A percentile compares a stretch with the other conserved stretches of the same genome.
phyloP scores from a whole-genome alignment of 2,888 invertebrate genomes.

The Ornithoptera priamus region DNA sequence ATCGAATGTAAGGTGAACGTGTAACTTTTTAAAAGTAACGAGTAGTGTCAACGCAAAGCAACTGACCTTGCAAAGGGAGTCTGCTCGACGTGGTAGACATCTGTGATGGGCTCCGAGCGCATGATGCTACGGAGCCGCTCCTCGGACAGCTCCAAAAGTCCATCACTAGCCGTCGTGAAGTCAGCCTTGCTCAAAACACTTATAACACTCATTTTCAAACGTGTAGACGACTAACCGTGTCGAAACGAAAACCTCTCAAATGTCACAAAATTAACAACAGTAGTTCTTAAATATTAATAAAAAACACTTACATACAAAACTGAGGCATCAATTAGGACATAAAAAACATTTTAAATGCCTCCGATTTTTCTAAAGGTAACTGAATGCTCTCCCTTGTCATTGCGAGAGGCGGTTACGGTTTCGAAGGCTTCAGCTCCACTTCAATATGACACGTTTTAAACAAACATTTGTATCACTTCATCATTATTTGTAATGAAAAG shows the following conservation, averaged over 20 bases:
- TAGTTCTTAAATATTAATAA: slow-evolving; percentile 71
- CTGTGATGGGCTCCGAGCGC: slow-evolving; percentile 86
- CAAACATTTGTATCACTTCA: slow-evolving; percentile 76
- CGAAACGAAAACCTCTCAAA: slow-evolving; percentile 60
- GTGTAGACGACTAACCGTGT: slow-evolving; percentile 72
- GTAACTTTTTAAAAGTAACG: slow-evolving; percentile 26
- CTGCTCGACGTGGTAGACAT: slow-evolving; percentile 89
- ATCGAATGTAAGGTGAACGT: slow-evolving; percentile 22
- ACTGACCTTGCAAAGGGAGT: slow-evolving; percentile 91
- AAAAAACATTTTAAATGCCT: slow-evolving; percentile 78
- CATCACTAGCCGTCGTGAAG: slow-evolving; percentile 83
- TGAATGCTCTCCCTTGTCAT: slow-evolving; percentile 78
- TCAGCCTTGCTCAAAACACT: slow-evolving; percentile 79
- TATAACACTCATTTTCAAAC: slow-evolving; percentile 77
- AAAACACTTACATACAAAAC: slow-evolving; percentile 74
- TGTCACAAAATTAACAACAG: slow-evolving; percentile 74
- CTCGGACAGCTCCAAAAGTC: slow-evolving; percentile 85
- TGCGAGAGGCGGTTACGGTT: slow-evolving; percentile 77
- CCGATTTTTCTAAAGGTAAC: slow-evolving; percentile 77
- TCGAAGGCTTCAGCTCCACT: slow-evolving; percentile 67
- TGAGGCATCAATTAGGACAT: slow-evolving; percentile 73
- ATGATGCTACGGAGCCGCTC: slow-evolving; percentile 84
- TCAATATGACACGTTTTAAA: slow-evolving; percentile 66
- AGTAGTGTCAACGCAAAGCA: slow-evolving; percentile 29
- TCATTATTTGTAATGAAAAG: slow-evolving; percentile 67